Percentiles rank a stretch among this genome's conserved stretches.
Conservation (phyloP, 2,797 vertebrate species). For the Myotis planiceps region DNA sequence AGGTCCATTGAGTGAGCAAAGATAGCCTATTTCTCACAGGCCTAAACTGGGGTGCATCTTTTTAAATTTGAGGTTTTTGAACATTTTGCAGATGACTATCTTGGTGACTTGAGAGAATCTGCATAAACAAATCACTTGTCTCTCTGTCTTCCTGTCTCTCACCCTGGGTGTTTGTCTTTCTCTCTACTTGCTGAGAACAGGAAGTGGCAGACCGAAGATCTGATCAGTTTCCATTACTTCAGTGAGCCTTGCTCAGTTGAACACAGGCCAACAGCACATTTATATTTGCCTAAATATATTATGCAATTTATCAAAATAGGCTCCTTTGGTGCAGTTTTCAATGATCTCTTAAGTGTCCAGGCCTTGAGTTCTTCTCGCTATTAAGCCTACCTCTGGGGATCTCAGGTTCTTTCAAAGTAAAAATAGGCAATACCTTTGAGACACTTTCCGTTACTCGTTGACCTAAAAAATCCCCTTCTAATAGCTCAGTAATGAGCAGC, state of each 20-base stretch:
- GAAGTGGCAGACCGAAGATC: slow-evolving; percentile 57
- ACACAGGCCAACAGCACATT: background rate
- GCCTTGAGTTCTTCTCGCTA: background rate
- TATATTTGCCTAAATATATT: background rate
- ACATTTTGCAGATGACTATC: background rate
- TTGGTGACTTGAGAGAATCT: background rate
- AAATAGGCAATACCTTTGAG: slow-evolving; percentile 61
- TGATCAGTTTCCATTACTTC: slow-evolving; percentile 57
- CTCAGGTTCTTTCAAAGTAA: background rate
- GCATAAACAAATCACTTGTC: background rate
- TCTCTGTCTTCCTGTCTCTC: slow-evolving; percentile 68
- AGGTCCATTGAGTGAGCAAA: background rate
- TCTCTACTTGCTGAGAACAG: slow-evolving; percentile 54
- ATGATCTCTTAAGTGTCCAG: slow-evolving; percentile 34
- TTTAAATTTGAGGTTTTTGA: background rate
- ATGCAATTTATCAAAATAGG: background rate
- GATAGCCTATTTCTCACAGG: background rate
- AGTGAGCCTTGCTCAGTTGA: slow-evolving; percentile 3
- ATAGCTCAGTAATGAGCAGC: background rate
- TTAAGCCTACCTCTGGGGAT: background rate
- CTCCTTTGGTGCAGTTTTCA: slow-evolving; percentile 1
- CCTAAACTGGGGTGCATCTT: background rate
- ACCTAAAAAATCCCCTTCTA: slow-evolving; percentile 61
- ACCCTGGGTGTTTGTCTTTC: slow-evolving; percentile 32
- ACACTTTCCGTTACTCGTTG: slow-evolving; percentile 48